Evolutionary conservation across 2,888 invertebrate species (phyloP), one percentile per base, ranked within the genome.

Genomic region (Gastrophysa polygoni): DNA sequence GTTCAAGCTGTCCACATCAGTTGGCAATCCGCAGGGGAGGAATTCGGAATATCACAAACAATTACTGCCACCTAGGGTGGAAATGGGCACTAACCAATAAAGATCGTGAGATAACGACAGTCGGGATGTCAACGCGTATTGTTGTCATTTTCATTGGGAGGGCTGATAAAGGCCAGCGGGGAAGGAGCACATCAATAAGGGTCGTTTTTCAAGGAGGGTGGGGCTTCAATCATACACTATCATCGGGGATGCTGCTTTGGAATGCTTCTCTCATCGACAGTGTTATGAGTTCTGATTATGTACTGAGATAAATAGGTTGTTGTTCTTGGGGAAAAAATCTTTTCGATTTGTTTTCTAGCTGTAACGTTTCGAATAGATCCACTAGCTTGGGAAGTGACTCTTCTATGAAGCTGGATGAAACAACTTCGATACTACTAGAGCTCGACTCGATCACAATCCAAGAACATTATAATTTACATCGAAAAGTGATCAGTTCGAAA

Each of bases 21-120:
- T 6, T n/a, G 21, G 10, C n/a, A 49, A 55, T 48, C 57, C 64
- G 49, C 59, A 43, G 58, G 64, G 64, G 61, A 64, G 34, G 61
- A 58, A 61, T 64, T 61, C 58, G 44, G 34, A 21, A 59, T 58
- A 64, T 61, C 54, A 56, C 49, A 61, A 61, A 58, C 64, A 61
- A 64, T 64, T 64, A 61, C 61, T 44, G 18, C 47, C 64, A 60
- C 60, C 60, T 38, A 34, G 56, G 59, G 64, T 61, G 56, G 61
- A 64, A 61, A 58, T 57, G 14, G 50, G 51, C 61, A 61, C 61
- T 56, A 64, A 48, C 64, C 61, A 64, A 64, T 64, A 61, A 59
- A 64, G 64, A 64, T 64, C 46, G 48, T 16, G 29, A 61, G 64
- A 64, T 64, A 64, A 51, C 51, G 51, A 58, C 64, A 55, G 57